Conservation (phyloP, 2,888 invertebrate genomes). For the Dryobotodes eremita region DNA sequence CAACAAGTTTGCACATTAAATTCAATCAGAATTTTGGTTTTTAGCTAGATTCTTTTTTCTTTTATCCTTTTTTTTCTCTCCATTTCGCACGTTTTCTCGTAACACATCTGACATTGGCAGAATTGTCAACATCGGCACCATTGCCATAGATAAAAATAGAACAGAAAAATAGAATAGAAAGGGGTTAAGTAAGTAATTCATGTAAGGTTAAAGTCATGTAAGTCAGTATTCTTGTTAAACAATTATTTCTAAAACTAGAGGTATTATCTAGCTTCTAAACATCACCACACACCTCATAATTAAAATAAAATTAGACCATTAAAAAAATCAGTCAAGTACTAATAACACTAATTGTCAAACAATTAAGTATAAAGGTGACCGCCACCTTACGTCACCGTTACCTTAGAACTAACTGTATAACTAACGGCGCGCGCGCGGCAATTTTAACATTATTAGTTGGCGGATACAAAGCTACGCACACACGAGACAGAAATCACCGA, state of each 20-base stretch:
- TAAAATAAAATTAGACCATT: conserved; percentile 1
- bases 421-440: conserved; percentile 60
- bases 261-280: background rate
- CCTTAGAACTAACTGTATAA: conserved; percentile 36
- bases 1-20: too few species aligned
- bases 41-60: too few species aligned
- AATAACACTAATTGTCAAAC: conserved; percentile 50
- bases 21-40: too few species aligned
- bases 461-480: conserved; percentile 19
- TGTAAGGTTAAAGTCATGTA: background rate
- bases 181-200: too few species aligned
- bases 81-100: too few species aligned
- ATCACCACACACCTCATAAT: background rate
- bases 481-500: conserved; percentile 21
- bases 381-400: conserved; percentile 56
- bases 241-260: background rate
- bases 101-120: too few species aligned
- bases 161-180: too few species aligned
- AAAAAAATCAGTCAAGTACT: conserved; percentile 8
- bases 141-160: too few species aligned
- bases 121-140: too few species aligned
- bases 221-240: background rate
- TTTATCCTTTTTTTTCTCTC: too few species aligned
- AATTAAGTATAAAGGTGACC: conserved; percentile 61
- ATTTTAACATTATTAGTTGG: conserved; percentile 58